Evolutionary conservation across 2,113 vertebrate genomes (phyloP), one percentile per base, ranked within the genome.

Genomic region (Anhinga anhinga): DNA sequence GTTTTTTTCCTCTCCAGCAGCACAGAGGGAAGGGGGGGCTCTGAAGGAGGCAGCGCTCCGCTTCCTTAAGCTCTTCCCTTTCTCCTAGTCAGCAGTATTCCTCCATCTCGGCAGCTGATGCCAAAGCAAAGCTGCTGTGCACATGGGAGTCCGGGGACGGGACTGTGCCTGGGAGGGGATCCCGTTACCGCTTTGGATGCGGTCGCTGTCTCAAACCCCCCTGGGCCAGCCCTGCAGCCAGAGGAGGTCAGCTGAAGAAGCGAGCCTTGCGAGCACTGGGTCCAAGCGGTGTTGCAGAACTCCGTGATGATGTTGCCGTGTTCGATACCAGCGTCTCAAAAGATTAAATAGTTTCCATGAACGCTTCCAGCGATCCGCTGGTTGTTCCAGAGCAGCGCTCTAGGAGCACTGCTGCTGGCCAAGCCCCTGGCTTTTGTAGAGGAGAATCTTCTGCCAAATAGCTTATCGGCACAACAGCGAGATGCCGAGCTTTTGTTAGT

Each of bases 1-100:
- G 27, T 21, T 83, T 62, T 83, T 62, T 84, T 65, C 53, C 49
- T 34, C 56, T 59, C 72, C 36, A 45, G 34, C 9, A 6, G 59
- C 0, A 1, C 47, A 5, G 14, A 12, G 50, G 30, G 73, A 78
- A 52, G 36, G 0, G 0, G 16, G 18, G 22, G 17, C 15, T 19
- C 52, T 26, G 71, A 49, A 55, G 30, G 40, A 67, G 58, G 11
- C 59, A 25, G 71, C 5, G 27, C 52, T 85, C 47, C 20, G 2
- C 19, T 77, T 76, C 71, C 83, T 65, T 40, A 11, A 47, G 7
- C 47, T 58, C 70, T 56, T 45, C 71, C 78, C 23, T 86, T 66
- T 34, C 49, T 73, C 90, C 90, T 38, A n/a, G 61, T 63, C 90
- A 86, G 92, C 84, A 69, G 15, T 2, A 16, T 73, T 59, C 53